These are phyloP conservation scores for Campoplex capitator DNA, from an alignment of 2,888 invertebrate species.

Conservation along the genomic window DNA sequence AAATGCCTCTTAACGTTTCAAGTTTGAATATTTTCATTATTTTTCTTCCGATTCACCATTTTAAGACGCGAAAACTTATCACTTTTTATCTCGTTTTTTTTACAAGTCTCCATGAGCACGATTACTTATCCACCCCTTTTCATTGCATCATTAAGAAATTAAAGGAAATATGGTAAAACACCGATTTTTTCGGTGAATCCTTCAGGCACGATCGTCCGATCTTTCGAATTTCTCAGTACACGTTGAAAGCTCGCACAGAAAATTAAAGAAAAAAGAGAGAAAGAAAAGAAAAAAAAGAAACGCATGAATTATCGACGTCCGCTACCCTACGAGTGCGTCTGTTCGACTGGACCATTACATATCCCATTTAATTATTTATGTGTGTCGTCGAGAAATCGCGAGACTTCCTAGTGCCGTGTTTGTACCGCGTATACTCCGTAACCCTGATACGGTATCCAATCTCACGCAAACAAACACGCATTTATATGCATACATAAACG, in stretches of 20 bases:
- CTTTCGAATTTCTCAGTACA: neutral
- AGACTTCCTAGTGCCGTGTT: conserved; percentile 76
- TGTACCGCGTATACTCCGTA: conserved; percentile 25
- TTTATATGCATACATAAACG: neutral
- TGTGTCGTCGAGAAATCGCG: conserved; percentile 76
- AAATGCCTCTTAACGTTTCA: neutral
- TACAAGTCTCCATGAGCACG: neutral
- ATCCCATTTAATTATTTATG: conserved; percentile 76
- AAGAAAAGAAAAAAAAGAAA: neutral
- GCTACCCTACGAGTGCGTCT: conserved; percentile 38
- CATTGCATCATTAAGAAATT: neutral
- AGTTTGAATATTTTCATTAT: conserved; percentile 7
- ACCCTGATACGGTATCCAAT: conserved; percentile 14
- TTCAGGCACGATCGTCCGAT: neutral
- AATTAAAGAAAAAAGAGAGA: neutral
- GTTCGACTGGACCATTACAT: conserved; percentile 71
- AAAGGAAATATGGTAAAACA: neutral
- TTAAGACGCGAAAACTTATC: neutral
- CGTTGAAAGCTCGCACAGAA: neutral
- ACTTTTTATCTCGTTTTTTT: neutral
- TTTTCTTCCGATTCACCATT: neutral
- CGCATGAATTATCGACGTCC: conserved; percentile 44
- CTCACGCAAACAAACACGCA: conserved; percentile 7
- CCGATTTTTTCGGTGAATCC: neutral
- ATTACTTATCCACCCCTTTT: neutral